phyloP scores from a whole-genome alignment of 2,113 vertebrate species.

The Phalacrocorax pelagicus region DNA sequence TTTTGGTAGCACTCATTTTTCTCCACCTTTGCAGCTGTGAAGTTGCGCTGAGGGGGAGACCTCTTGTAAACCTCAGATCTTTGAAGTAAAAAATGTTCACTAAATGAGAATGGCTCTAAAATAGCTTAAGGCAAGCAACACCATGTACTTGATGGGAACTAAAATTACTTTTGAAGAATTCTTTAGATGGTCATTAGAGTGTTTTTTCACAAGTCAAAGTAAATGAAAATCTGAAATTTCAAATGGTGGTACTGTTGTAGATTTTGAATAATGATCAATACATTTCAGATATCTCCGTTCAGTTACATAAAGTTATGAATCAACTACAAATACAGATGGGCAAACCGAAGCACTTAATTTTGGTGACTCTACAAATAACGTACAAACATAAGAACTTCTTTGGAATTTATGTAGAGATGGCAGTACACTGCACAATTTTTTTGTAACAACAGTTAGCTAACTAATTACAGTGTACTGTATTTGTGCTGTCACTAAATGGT shows the following conservation, averaged over 20 bases:
- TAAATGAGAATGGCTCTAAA: background rate
- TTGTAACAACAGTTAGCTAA: conserved; percentile 8
- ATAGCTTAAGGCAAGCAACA: background rate
- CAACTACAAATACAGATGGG: background rate
- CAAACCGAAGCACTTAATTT: conserved; percentile 11
- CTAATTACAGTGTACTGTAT: conserved; percentile 40
- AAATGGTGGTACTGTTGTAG: background rate
- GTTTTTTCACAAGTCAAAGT: background rate
- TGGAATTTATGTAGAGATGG: background rate
- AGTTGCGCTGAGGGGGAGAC: background rate
- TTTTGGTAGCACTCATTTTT: background rate
- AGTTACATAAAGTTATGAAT: background rate
- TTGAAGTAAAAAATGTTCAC: conserved; percentile 27
- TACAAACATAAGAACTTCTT: background rate
- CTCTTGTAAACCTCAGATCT: background rate
- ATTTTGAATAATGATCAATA: background rate
- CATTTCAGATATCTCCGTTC: background rate
- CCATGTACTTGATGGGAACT: background rate
- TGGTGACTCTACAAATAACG: background rate
- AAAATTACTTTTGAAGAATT: background rate
- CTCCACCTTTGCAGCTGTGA: background rate
- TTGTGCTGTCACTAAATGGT: conserved; percentile 22
- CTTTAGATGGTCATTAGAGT: background rate
- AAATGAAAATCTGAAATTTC: conserved; percentile 41
- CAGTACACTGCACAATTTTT: background rate